phyloP scores from a whole-genome alignment of 2,888 invertebrate species.

The Idaea dimidiata region DNA sequence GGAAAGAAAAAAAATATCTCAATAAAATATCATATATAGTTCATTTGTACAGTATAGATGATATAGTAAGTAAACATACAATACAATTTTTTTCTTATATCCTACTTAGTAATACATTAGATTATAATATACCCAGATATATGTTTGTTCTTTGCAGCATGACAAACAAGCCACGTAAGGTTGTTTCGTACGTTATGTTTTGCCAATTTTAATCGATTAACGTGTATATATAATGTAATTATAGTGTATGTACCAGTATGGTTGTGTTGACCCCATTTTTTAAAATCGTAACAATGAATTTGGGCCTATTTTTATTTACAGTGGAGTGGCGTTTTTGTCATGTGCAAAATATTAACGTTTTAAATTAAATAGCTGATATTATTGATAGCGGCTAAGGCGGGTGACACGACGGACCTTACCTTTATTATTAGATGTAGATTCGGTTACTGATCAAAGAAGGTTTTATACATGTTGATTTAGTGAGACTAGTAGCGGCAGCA shows the following conservation, averaged over 20 bases:
- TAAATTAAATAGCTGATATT: conserved; percentile 65
- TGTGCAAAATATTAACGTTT: conserved; percentile 64
- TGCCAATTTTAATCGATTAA: conserved; percentile 43
- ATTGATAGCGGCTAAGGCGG: conserved; percentile 69
- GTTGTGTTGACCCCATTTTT: conserved; percentile 69
- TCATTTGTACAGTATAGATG: conserved; percentile 75
- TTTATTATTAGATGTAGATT: conserved; percentile 72
- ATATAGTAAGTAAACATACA: conserved; percentile 61
- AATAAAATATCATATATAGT: conserved; percentile 71
- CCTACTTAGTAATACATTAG: conserved; percentile 72
- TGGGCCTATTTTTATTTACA: conserved; percentile 70
- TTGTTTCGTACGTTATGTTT: conserved; percentile 47
- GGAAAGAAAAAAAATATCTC: conserved; percentile 70
- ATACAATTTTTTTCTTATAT: conserved; percentile 62
- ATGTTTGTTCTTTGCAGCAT: conserved; percentile 63
- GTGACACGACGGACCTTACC: conserved; percentile 67
- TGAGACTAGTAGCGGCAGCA: too few species aligned
- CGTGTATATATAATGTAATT: conserved; percentile 34
- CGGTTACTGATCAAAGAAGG: conserved; percentile 68
- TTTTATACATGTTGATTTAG: too few species aligned
- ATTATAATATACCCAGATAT: conserved; percentile 71
- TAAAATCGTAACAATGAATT: conserved; percentile 67
- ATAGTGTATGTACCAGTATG: conserved; percentile 49
- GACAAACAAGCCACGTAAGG: conserved; percentile 61
- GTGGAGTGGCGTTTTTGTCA: conserved; percentile 63